A percentile compares a stretch with the other conserved stretches of the same genome.
These are phyloP conservation scores for Caracal caracal DNA, from an alignment of 2,113 vertebrate species.

Conservation along the genomic window DNA sequence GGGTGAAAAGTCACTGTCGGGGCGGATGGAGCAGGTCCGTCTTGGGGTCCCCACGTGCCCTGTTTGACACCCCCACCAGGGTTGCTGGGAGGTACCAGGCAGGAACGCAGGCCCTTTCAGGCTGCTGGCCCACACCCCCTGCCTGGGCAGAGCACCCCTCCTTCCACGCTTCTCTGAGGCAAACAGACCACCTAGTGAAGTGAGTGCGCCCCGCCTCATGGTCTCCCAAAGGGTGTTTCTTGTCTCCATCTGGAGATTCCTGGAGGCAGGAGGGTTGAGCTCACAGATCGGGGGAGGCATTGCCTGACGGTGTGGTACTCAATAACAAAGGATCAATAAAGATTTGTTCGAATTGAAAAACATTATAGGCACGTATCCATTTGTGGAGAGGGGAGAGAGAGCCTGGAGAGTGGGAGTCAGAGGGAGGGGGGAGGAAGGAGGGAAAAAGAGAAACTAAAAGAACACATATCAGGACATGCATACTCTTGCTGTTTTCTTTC, in stretches of 20 bases:
- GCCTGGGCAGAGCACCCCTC: not conserved
- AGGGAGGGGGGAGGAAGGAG: accelerated
- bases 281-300: not conserved
- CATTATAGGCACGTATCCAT: accelerated
- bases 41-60: not conserved
- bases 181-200: not conserved
- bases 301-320: not conserved
- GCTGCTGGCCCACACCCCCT: not conserved
- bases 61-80: accelerated
- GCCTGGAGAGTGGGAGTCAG: not conserved
- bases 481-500: not conserved
- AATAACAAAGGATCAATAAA: not conserved
- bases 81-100: accelerated
- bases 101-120: not conserved
- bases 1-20: not conserved
- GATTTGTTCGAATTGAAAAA: not conserved
- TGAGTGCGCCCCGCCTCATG: not conserved
- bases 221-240: not conserved
- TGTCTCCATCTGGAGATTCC: accelerated
- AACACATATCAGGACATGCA: accelerated
- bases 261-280: not conserved
- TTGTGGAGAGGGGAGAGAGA: not conserved
- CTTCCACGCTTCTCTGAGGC: not conserved
- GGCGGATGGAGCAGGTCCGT: not conserved
- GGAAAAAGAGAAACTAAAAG: not conserved